These are phyloP conservation scores for Whitmania pigra DNA, from an alignment of 1,140 invertebrate species.

Conservation along the genomic window DNA sequence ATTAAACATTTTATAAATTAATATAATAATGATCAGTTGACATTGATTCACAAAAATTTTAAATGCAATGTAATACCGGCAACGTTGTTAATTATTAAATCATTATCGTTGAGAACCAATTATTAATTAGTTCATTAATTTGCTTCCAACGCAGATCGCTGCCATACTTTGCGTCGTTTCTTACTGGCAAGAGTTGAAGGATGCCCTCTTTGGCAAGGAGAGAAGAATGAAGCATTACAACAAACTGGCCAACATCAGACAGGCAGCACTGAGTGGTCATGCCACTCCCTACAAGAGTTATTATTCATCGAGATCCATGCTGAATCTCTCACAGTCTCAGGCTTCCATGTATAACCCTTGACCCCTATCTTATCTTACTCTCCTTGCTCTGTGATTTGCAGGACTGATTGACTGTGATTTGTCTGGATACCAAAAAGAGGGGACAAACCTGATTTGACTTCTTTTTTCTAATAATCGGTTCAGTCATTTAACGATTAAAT, in stretches of 20 bases:
- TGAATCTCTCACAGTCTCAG: conserved; percentile 11
- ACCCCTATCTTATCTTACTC: not conserved
- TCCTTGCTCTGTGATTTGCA: not conserved
- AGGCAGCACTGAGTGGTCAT: conserved; percentile 15
- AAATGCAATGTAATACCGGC: too few relatives aligned
- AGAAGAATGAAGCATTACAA: conserved; percentile 17
- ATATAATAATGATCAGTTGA: too few relatives aligned
- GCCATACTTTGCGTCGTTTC: conserved; percentile 23
- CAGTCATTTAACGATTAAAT: too few relatives aligned
- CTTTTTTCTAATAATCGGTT: too few relatives aligned
- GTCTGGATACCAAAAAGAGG: too few relatives aligned
- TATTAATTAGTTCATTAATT: too few relatives aligned
- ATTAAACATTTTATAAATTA: too few relatives aligned
- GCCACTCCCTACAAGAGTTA: conserved; percentile 20
- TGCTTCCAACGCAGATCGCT: conserved; percentile 5
- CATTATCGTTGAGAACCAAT: too few relatives aligned
- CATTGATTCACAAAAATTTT: too few relatives aligned
- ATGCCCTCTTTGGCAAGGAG: conserved; percentile 21
- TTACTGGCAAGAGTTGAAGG: conserved; percentile 24
- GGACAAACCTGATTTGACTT: too few relatives aligned
- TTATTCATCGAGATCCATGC: conserved; percentile 14
- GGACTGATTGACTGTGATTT: not conserved
- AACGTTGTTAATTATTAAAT: too few relatives aligned
- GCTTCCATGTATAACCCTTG: not conserved
- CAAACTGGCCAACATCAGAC: conserved; percentile 22